A percentile compares a stretch with the other conserved stretches of the same genome.
These are phyloP conservation scores for Patella vulgata DNA, from an alignment of 1,140 invertebrate species.

Conservation along the genomic window DNA sequence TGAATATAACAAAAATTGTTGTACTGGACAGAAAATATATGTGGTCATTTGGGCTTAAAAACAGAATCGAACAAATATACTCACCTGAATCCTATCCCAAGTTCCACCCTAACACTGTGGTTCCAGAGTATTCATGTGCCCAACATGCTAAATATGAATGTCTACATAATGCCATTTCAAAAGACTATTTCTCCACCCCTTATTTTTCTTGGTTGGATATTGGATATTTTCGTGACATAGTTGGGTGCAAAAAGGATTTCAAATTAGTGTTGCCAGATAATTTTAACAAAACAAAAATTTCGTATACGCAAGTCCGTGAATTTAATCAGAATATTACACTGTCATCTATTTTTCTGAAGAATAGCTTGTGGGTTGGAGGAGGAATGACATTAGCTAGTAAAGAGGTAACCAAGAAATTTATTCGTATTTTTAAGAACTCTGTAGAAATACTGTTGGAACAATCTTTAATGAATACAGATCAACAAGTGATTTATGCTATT, in stretches of 20 bases:
- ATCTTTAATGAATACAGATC: conserved; percentile 37
- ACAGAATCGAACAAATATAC: conserved; percentile 38
- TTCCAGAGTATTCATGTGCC: conserved; percentile 37
- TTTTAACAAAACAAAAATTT: conserved; percentile 35
- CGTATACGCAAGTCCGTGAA: conserved; percentile 25
- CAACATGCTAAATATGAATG: conserved; percentile 48
- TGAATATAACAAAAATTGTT: conserved; percentile 9
- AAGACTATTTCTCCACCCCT: conserved; percentile 35
- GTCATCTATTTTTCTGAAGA: conserved; percentile 33
- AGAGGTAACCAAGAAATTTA: conserved; percentile 16
- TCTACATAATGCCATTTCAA: conserved; percentile 18
- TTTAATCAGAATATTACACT: conserved; percentile 3
- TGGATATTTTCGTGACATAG: conserved; percentile 39
- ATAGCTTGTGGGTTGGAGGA: conserved; percentile 36
- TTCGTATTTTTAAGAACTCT: conserved; percentile 21
- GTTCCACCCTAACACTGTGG: conserved; percentile 37
- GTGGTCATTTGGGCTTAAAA: conserved; percentile 38
- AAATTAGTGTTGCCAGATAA: conserved; percentile 27
- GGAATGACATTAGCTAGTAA: conserved; percentile 27
- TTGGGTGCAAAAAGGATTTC: conserved; percentile 16
- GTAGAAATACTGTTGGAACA: conserved; percentile 26
- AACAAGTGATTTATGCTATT: conserved; percentile 29
- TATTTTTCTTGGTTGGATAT: conserved; percentile 50
- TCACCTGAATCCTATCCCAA: conserved; percentile 33
- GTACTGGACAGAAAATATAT: conserved; percentile 18